Percentiles rank a stretch among this genome's conserved stretches.
phyloP scores from a whole-genome alignment of 2,113 vertebrate species.

The Antigone vipio region DNA sequence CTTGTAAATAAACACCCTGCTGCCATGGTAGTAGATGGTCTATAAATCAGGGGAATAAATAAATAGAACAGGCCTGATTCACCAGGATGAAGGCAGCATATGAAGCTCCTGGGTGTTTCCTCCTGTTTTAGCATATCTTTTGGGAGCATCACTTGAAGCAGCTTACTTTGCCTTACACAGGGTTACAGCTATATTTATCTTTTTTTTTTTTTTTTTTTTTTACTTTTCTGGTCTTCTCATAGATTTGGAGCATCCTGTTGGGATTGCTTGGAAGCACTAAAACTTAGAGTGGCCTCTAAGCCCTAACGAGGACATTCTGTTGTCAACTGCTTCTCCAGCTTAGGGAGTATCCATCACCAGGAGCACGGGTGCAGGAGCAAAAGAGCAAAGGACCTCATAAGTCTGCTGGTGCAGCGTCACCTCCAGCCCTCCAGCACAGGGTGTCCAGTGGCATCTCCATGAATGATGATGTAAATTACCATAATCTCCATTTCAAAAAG shows the following conservation, averaged over 20 bases:
- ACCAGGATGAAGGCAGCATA: background rate
- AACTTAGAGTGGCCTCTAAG: background rate
- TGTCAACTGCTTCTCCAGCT: background rate
- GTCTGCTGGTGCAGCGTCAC: background rate
- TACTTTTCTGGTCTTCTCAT: background rate
- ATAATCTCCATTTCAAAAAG: background rate
- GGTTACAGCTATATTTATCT: background rate
- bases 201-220: background rate
- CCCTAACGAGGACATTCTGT: background rate
- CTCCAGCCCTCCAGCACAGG: background rate
- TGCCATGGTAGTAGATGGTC: background rate
- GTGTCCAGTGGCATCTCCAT: background rate
- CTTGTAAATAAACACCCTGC: constrained; percentile 15
- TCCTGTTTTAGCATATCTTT: background rate
- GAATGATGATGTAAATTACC: background rate
- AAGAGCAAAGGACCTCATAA: background rate
- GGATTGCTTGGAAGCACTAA: background rate
- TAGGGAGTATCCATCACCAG: background rate
- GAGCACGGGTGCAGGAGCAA: background rate
- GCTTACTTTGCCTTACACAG: background rate
- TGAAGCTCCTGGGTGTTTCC: background rate
- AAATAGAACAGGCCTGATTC: background rate
- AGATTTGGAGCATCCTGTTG: background rate
- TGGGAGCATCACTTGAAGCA: background rate
- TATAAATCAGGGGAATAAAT: constrained; percentile 44